These are phyloP conservation scores for Spheniscus mendiculus DNA, from an alignment of 2,113 vertebrate species.

Conservation along the genomic window DNA sequence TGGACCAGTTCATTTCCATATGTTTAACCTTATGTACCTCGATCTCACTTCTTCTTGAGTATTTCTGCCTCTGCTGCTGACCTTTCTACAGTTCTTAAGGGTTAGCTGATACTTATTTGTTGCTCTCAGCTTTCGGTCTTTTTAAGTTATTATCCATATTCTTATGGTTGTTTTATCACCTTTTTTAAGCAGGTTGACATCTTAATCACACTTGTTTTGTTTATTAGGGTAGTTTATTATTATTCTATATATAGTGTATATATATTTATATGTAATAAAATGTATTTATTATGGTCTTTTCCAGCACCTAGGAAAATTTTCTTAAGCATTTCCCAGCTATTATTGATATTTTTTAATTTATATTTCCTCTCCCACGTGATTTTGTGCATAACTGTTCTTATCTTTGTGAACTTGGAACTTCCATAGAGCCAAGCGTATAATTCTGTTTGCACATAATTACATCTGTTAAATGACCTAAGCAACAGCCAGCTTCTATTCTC, in stretches of 20 bases:
- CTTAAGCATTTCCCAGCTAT: not conserved
- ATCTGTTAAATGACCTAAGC: conserved; percentile 1
- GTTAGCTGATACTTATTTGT: not conserved
- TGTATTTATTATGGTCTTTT: not conserved
- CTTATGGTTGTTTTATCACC: not conserved
- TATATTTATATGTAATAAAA: not conserved
- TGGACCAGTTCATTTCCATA: not conserved
- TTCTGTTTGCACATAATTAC: conserved; percentile 2
- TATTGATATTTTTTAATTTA: not conserved
- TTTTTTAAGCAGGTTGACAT: not conserved
- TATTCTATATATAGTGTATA: not conserved
- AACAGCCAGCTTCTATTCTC: not conserved
- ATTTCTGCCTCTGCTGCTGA: not conserved
- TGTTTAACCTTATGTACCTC: not conserved
- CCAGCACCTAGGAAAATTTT: not conserved
- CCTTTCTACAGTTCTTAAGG: not conserved
- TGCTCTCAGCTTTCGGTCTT: not conserved
- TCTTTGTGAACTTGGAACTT: not conserved
- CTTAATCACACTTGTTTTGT: not conserved
- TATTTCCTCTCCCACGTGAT: not conserved
- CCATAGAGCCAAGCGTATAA: not conserved
- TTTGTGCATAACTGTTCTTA: not conserved
- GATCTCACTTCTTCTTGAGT: not conserved
- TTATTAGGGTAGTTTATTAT: not conserved
- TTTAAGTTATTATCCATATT: not conserved